phyloP scores from a whole-genome alignment of 2,888 invertebrate species.

The Dinocampus coccinellae region DNA sequence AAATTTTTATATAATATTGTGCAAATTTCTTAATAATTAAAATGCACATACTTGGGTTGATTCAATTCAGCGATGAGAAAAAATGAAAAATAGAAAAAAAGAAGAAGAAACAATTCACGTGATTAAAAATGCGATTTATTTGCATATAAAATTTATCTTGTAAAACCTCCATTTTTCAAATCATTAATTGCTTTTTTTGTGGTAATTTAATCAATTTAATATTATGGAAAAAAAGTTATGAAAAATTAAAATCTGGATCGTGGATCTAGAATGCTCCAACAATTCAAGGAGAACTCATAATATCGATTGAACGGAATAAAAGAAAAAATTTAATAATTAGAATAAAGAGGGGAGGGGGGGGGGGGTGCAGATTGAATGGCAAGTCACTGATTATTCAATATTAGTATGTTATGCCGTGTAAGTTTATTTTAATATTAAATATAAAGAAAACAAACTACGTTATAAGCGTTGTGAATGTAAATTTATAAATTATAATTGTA shows the following conservation, averaged over 20 bases:
- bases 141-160: neutral
- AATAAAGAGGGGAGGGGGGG: conserved; percentile 41
- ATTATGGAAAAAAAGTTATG: no score
- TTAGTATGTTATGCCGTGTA: conserved; percentile 59
- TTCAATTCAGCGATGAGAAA: neutral
- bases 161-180: no score
- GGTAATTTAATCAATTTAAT: no score
- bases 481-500: conserved; percentile 68
- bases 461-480: conserved; percentile 67
- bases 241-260: no score
- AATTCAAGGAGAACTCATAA: neutral
- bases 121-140: neutral
- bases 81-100: neutral
- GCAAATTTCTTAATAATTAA: neutral
- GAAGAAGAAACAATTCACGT: conserved; percentile 21
- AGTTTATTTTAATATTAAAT: conserved; percentile 67
- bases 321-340: conserved; percentile 33
- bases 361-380: conserved; percentile 45
- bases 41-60: neutral
- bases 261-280: no score
- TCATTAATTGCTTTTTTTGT: no score
- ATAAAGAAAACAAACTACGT: conserved; percentile 51
- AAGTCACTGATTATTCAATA: conserved; percentile 56
- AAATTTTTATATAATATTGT: conserved; percentile 1
- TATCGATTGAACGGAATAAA: conserved; percentile 30